Percentiles rank a stretch among this genome's conserved stretches.
These are phyloP conservation scores for Macroramphosus scolopax DNA, from an alignment of 2,797 vertebrate species.

Conservation along the genomic window DNA sequence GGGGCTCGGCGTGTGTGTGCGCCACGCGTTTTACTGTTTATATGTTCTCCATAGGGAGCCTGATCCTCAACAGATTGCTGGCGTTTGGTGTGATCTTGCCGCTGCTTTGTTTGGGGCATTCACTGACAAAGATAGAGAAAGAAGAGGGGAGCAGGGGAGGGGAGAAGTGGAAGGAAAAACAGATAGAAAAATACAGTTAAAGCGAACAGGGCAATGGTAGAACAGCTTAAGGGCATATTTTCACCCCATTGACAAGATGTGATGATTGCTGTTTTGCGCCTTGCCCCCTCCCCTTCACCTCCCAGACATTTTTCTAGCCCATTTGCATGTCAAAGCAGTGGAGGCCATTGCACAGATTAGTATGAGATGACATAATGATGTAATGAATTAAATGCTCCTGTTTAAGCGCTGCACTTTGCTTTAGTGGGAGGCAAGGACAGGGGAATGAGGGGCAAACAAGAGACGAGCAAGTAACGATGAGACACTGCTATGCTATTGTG, in stretches of 20 bases:
- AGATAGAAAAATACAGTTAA: constrained; percentile 71
- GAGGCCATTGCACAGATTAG: constrained; percentile 89
- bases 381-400: constrained; percentile 91
- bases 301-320: constrained; percentile 82
- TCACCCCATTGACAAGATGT: constrained; percentile 85
- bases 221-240: constrained; percentile 84
- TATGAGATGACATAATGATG: constrained; percentile 93
- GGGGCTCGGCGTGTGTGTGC: constrained; percentile 79
- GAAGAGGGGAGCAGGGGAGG: constrained; percentile 54
- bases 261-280: constrained; percentile 86
- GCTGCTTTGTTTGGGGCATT: constrained; percentile 75
- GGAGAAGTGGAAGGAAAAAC: constrained; percentile 31
- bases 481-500: constrained; percentile 27
- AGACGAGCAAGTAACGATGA: constrained; percentile 40
- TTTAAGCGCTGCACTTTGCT: constrained; percentile 77
- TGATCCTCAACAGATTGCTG: constrained; percentile 87
- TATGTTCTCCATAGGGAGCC: constrained; percentile 80
- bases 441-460: constrained; percentile 35
- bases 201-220: constrained; percentile 61
- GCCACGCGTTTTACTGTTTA: constrained; percentile 88
- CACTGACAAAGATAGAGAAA: constrained; percentile 68
- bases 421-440: constrained; percentile 53
- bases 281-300: constrained; percentile 74
- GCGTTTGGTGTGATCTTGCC: constrained; percentile 82
- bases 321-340: constrained; percentile 94